These are phyloP conservation scores for Drosophila mojavensis DNA, from an alignment of 1,140 invertebrate species.

Conservation along the genomic window DNA sequence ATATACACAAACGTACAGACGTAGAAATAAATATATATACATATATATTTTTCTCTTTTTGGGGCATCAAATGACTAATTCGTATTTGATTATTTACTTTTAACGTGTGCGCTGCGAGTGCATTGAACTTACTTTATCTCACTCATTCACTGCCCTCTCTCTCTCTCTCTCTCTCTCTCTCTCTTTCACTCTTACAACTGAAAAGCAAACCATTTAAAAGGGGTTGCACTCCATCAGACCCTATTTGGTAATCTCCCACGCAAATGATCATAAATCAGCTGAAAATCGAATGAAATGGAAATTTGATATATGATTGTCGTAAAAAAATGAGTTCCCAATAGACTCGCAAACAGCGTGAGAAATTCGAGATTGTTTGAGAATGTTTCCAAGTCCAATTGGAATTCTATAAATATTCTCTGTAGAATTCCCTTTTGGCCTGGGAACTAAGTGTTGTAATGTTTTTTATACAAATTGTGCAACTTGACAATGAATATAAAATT, in stretches of 20 bases:
- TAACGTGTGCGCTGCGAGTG: conserved; percentile 23
- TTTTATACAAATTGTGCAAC: conserved; percentile 34
- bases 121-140: conserved; percentile 46
- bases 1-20: background rate
- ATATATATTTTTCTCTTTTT: conserved; percentile 11
- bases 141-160: background rate
- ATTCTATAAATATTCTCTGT: background rate
- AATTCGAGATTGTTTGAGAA: background rate
- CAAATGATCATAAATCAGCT: conserved; percentile 28
- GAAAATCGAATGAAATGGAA: conserved; percentile 19
- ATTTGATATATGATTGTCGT: conserved; percentile 8
- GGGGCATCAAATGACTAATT: conserved; percentile 43
- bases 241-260: background rate
- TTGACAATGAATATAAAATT: conserved; percentile 48
- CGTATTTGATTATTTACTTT: conserved; percentile 36
- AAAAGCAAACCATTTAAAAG: background rate
- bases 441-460: conserved; percentile 19
- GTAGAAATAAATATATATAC: background rate
- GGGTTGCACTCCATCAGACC: background rate
- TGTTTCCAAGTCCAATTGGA: background rate
- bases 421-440: background rate
- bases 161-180: too few species aligned
- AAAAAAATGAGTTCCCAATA: background rate
- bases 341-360: conserved; percentile 13
- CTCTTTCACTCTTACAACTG: too few species aligned